Evolutionary conservation across 2,113 vertebrate species (phyloP).

Genomic region (Ptilorrhoa leucosticta): DNA sequence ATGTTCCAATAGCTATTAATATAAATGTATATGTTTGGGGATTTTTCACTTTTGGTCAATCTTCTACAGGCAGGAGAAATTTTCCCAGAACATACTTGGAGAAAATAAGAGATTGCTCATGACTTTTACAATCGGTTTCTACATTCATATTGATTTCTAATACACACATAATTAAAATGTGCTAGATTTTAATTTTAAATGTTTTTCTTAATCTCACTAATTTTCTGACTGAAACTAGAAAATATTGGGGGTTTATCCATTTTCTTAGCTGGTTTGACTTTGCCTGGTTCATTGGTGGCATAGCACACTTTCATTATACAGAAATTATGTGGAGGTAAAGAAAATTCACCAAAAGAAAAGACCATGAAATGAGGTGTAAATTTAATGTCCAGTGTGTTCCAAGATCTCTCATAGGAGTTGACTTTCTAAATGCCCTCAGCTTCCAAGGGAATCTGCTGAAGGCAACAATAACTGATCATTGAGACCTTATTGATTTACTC

Average conservation of each 20-base stretch:
- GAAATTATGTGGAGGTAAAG: neutral
- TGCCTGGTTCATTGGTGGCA: neutral
- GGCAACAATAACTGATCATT: neutral
- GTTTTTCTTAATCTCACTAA: neutral
- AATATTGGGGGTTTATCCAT: neutral
- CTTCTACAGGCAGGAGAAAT: neutral
- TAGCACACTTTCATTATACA: neutral
- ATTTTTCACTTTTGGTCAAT: neutral
- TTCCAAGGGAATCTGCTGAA: neutral
- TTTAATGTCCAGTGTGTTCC: neutral
- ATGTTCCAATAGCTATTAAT: neutral
- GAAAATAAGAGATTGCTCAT: neutral
- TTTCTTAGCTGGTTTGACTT: neutral
- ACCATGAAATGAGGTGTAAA: neutral
- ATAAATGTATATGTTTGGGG: rapidly evolving
- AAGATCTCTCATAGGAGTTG: neutral
- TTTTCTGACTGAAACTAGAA: neutral
- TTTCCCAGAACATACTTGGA: neutral
- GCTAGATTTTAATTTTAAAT: neutral
- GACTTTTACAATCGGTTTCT: neutral
- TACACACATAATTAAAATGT: neutral
- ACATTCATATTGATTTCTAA: neutral
- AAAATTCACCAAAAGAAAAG: neutral
- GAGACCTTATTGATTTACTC: neutral
- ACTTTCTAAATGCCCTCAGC: neutral